A percentile compares a stretch with the other conserved stretches of the same genome.
These are phyloP conservation scores for Moxostoma hubbsi DNA, from an alignment of 2,797 vertebrate species.

Conservation along the genomic window DNA sequence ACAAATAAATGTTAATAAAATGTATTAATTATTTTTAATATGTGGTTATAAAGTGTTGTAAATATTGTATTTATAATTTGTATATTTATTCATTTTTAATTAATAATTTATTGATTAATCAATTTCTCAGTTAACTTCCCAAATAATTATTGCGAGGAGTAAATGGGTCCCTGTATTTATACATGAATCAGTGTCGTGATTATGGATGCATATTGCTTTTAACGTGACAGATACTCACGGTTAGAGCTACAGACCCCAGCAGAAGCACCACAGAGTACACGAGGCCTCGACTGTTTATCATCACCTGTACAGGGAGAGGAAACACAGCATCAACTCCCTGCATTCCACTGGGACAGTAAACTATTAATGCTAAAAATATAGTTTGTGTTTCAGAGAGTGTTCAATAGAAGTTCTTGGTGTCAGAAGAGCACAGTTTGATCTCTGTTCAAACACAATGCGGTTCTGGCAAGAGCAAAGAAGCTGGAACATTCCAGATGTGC, in stretches of 20 bases:
- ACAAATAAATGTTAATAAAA: no score
- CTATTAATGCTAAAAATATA: no score
- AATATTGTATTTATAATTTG: no score
- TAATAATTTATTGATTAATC: no score
- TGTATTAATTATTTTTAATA: no score
- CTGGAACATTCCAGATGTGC: slow-evolving; percentile 43
- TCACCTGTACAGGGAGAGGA: slow-evolving; percentile 78
- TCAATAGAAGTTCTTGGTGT: background rate
- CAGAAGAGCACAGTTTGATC: background rate
- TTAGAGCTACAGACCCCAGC: slow-evolving; percentile 93
- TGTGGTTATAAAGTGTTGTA: no score
- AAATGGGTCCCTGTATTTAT: no score
- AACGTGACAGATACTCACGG: slow-evolving; percentile 79
- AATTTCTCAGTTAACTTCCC: no score
- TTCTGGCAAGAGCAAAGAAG: background rate
- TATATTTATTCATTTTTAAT: no score
- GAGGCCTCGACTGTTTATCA: slow-evolving; percentile 93
- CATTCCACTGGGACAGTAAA: background rate
- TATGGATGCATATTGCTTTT: no score
- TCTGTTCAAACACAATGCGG: background rate
- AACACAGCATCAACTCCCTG: background rate
- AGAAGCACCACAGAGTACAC: slow-evolving; percentile 93
- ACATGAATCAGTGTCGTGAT: no score
- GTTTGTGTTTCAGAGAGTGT: background rate
- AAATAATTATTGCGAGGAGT: no score